These are phyloP conservation scores for Eulemur rufifrons DNA, from an alignment of 2,113 vertebrate species.

Conservation along the genomic window DNA sequence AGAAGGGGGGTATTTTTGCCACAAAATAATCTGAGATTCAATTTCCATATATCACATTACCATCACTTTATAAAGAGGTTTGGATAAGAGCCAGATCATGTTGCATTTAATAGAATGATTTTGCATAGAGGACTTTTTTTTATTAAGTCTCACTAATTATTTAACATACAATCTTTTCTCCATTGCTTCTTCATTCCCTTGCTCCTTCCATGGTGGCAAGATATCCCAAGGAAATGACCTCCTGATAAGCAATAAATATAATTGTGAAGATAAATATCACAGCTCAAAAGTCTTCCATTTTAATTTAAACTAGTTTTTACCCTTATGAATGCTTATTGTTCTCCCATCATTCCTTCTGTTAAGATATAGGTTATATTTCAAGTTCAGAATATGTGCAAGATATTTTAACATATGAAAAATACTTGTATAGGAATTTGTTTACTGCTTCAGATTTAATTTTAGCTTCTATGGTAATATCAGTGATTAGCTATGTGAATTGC, in stretches of 20 bases:
- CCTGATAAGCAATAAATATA: not conserved
- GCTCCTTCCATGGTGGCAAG: not conserved
- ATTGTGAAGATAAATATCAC: slow-evolving; percentile 14
- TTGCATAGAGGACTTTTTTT: not conserved
- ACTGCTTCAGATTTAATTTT: slow-evolving; percentile 40
- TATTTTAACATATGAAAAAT: not conserved
- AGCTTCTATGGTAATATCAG: not conserved
- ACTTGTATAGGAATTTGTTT: slow-evolving; percentile 37
- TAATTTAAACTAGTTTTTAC: not conserved
- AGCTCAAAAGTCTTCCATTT: not conserved
- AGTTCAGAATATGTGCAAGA: slow-evolving; percentile 2
- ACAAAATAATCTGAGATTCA: not conserved
- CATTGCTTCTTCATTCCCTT: not conserved
- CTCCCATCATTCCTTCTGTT: not conserved
- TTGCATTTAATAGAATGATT: not conserved
- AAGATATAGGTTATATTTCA: not conserved
- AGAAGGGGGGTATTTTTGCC: not conserved
- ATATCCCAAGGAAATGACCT: not conserved
- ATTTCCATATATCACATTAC: not conserved
- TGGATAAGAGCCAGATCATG: not conserved
- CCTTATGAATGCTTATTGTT: not conserved
- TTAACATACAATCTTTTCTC: not conserved
- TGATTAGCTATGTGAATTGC: not conserved
- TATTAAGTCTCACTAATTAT: not conserved
- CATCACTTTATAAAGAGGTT: not conserved